Conservation (phyloP, 2,888 invertebrate species). For the Syrphus vitripennis region DNA sequence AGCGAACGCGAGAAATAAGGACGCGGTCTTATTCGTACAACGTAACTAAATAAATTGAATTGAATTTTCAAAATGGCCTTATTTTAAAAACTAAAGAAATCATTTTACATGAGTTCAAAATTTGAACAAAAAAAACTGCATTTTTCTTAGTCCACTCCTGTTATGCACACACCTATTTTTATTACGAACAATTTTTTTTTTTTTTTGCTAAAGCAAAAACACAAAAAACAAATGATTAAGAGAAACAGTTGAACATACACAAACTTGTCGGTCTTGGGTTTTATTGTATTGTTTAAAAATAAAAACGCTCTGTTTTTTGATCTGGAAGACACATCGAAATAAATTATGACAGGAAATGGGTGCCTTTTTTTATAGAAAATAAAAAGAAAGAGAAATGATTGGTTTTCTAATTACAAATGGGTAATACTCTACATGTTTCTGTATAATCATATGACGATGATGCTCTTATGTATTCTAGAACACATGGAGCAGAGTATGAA, state of each 20-base stretch:
- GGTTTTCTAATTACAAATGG: background rate
- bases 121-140: too few species aligned
- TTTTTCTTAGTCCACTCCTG: background rate
- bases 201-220: background rate
- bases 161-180: background rate
- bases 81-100: too few species aligned
- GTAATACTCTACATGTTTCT: too few species aligned
- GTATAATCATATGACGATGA: background rate
- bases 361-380: conserved; percentile 6
- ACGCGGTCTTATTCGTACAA: too few species aligned
- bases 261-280: background rate
- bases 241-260: background rate
- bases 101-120: too few species aligned
- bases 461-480: background rate
- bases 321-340: conserved; percentile 17
- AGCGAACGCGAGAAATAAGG: too few species aligned
- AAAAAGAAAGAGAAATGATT: conserved; percentile 4
- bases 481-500: background rate
- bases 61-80: too few species aligned
- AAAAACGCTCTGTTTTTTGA: conserved; percentile 7
- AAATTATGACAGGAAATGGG: conserved; percentile 55
- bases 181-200: background rate
- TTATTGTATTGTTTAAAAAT: conserved; percentile 20
- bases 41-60: too few species aligned
- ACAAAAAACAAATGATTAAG: background rate